These are phyloP conservation scores for Pomacea maculata DNA, from an alignment of 1,140 invertebrate genomes.

Conservation along the genomic window DNA sequence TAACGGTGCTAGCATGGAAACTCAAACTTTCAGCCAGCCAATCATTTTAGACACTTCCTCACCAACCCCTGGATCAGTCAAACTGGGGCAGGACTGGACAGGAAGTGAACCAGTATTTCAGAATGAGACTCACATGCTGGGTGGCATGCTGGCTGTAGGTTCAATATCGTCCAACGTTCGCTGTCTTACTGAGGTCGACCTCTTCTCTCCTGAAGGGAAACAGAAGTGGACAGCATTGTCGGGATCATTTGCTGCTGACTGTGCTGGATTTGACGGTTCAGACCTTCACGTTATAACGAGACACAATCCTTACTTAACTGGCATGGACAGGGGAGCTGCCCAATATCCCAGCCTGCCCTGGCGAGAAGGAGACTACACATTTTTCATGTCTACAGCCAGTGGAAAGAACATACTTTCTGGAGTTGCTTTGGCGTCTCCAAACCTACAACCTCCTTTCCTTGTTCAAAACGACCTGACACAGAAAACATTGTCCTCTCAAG, in stretches of 20 bases:
- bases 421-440: neutral
- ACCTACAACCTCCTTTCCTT: constrained; percentile 3
- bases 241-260: neutral
- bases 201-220: neutral
- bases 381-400: neutral
- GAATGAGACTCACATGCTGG: neutral
- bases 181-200: neutral
- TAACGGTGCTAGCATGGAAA: constrained; percentile 22
- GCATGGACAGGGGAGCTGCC: constrained; percentile 3
- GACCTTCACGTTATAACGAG: neutral
- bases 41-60: constrained; percentile 10
- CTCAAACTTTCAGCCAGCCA: constrained; percentile 2
- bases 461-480: neutral
- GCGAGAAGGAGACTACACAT: neutral
- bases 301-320: neutral
- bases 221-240: neutral
- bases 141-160: neutral
- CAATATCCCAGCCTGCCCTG: neutral
- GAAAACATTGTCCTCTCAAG: neutral
- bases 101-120: neutral
- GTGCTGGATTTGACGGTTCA: neutral
- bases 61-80: neutral
- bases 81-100: constrained; percentile 7
- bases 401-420: neutral
- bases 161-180: neutral